A percentile compares a stretch with the other conserved stretches of the same genome.
These are phyloP conservation scores for Cavia porcellus DNA, from an alignment of 2,113 vertebrate species.

Conservation along the genomic window DNA sequence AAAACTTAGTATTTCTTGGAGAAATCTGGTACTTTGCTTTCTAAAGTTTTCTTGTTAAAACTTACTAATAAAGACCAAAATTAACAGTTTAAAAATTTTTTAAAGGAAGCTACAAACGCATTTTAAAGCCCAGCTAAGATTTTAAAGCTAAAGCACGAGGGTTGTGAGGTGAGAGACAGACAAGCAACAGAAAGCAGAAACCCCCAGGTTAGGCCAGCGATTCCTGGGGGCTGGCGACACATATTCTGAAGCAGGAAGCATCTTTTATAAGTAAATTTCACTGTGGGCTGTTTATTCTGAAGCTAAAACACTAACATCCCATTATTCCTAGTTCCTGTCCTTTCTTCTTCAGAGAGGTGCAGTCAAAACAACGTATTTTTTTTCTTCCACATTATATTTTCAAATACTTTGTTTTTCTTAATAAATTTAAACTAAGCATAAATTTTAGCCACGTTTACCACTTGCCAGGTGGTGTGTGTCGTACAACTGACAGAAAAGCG, in stretches of 20 bases:
- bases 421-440: constrained; percentile 46
- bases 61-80: constrained; percentile 38
- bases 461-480: constrained; percentile 35
- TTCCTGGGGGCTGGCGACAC: accelerated
- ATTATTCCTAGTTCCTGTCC: background rate
- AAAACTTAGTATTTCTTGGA: background rate
- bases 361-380: constrained; percentile 41
- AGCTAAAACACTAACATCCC: constrained; percentile 8
- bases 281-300: background rate
- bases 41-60: constrained; percentile 19
- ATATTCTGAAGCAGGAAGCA: background rate
- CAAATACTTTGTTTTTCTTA: constrained; percentile 52
- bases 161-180: background rate
- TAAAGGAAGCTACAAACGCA: background rate
- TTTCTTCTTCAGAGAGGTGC: background rate
- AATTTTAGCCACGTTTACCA: constrained; percentile 32
- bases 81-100: background rate
- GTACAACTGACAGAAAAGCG: constrained; percentile 27
- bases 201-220: background rate
- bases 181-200: background rate
- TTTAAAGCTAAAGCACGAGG: background rate
- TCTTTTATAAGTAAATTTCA: background rate
- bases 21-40: background rate
- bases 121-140: background rate
- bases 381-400: constrained; percentile 25